Conservation (phyloP, 2,113 vertebrate species). For the Calidris pygmaea region DNA sequence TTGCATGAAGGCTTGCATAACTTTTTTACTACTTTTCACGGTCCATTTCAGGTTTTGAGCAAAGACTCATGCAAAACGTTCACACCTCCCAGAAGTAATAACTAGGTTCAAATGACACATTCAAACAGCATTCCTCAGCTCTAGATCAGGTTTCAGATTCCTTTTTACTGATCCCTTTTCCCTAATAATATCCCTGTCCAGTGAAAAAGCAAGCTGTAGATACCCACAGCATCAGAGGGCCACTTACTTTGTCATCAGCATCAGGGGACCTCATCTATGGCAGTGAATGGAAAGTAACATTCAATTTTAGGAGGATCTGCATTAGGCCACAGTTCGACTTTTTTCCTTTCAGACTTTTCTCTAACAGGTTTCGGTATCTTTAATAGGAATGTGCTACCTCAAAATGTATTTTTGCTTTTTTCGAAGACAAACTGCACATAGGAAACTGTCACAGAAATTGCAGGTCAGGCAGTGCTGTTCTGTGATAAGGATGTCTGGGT, state of each 20-base stretch:
- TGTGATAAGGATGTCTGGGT: not conserved
- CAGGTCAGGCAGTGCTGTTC: not conserved
- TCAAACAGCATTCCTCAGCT: conserved; percentile 44
- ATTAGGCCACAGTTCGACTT: not conserved
- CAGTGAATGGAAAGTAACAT: not conserved
- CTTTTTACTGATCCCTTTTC: conserved; percentile 40
- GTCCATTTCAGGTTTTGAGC: conserved; percentile 21
- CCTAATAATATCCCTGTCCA: conserved; percentile 40
- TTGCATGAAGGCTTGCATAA: not conserved
- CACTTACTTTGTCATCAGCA: not conserved
- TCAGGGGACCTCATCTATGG: not conserved
- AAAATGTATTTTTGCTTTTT: not conserved
- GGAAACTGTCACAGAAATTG: not conserved
- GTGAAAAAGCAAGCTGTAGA: not conserved
- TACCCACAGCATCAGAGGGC: not conserved
- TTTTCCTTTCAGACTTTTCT: not conserved
- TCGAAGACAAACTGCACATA: not conserved
- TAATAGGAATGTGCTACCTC: not conserved
- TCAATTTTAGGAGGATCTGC: not conserved
- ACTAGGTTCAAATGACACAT: conserved; percentile 14
- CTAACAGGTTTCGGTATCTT: not conserved
- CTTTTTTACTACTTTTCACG: not conserved
- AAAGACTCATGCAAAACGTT: not conserved
- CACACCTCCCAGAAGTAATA: conserved; percentile 55
- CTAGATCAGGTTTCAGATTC: conserved; percentile 52